Evolutionary conservation across 2,113 vertebrate species (phyloP).

Genomic region (Ciconia boyciana): DNA sequence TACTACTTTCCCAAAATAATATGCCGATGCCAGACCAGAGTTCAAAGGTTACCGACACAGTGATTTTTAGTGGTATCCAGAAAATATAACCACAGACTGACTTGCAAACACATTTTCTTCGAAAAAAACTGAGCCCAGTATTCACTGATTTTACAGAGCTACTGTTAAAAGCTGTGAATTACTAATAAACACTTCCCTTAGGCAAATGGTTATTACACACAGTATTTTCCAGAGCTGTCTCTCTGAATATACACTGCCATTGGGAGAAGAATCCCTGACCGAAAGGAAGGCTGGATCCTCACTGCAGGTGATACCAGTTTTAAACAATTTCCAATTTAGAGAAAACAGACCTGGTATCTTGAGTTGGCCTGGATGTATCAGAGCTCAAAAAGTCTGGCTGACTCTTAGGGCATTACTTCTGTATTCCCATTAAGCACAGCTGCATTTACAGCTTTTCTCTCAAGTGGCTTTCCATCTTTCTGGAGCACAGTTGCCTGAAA

Average conservation of each 20-base stretch:
- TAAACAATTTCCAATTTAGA: not conserved
- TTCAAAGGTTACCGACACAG: not conserved
- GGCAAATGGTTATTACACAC: not conserved
- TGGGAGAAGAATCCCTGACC: not conserved
- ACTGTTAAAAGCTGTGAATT: not conserved
- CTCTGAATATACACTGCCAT: not conserved
- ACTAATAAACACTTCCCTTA: not conserved
- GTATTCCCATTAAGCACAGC: not conserved
- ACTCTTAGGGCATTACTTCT: not conserved
- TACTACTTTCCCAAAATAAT: not conserved
- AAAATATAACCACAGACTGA: not conserved
- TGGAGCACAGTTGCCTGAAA: not conserved
- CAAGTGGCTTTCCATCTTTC: not conserved
- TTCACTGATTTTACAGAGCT: not conserved
- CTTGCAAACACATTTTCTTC: not conserved
- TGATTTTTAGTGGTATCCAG: not conserved
- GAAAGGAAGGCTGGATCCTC: not conserved
- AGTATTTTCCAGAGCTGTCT: not conserved
- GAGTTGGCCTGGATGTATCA: not conserved
- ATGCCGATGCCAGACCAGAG: not conserved
- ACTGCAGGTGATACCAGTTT: not conserved
- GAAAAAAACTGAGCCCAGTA: accelerated
- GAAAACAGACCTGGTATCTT: not conserved
- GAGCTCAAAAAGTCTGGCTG: not conserved
- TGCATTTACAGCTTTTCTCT: not conserved